Evolutionary conservation across 2,888 invertebrate species (phyloP).

Genomic region (Augochlorella aurata): DNA sequence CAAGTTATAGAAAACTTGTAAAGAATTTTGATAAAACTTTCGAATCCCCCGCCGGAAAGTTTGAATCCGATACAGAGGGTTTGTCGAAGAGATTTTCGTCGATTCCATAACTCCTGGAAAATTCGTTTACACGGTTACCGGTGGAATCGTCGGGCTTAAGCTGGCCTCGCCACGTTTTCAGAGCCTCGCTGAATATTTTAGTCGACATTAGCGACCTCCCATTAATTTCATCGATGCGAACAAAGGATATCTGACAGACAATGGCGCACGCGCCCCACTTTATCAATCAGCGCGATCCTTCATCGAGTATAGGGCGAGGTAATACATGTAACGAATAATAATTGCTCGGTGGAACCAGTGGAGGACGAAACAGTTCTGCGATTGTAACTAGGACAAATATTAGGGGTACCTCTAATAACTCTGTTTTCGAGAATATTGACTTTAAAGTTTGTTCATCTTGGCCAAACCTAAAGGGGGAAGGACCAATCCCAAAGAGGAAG

Average conservation of each 20-base stretch:
- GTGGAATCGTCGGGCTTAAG: not conserved
- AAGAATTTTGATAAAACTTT: slow-evolving; percentile 4
- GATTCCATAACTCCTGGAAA: not conserved
- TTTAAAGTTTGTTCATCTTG: too few relatives aligned
- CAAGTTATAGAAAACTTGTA: not conserved
- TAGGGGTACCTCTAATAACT: too few relatives aligned
- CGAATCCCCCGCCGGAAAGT: not conserved
- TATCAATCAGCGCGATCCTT: not conserved
- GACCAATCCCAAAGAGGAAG: too few relatives aligned
- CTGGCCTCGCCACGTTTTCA: not conserved
- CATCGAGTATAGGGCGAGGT: not conserved
- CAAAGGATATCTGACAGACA: not conserved
- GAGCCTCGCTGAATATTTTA: not conserved
- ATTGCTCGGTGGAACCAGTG: not conserved
- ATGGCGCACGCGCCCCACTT: not conserved
- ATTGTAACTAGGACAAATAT: not conserved
- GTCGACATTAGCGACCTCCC: not conserved
- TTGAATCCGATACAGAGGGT: not conserved
- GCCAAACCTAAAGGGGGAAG: too few relatives aligned
- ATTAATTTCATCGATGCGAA: not conserved
- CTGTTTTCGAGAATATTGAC: too few relatives aligned
- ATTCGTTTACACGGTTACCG: not conserved
- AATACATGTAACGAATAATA: not conserved
- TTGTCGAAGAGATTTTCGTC: not conserved
- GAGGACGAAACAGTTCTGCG: not conserved